Conservation (phyloP, 2,113 vertebrate genomes). For the Caranx ignobilis region DNA sequence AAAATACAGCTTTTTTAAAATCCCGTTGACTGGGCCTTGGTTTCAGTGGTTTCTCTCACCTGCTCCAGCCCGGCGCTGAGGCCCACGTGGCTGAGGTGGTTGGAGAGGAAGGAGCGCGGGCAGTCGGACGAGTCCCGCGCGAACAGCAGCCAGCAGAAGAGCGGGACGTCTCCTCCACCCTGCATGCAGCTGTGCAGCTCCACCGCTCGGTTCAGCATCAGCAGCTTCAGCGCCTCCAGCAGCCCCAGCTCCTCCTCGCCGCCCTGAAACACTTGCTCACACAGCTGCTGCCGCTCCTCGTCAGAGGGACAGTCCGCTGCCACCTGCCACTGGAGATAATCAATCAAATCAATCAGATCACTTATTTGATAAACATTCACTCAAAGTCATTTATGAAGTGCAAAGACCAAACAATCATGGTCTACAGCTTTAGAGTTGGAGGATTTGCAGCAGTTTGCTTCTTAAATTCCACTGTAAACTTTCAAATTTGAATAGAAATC, state of each 20-base stretch:
- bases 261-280: constrained; percentile 89
- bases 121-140: constrained; percentile 93
- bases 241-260: constrained; percentile 92
- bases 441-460: background rate
- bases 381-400: background rate
- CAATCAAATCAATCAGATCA: background rate
- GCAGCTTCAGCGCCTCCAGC: constrained; percentile 94
- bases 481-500: background rate
- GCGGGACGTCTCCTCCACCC: constrained; percentile 89
- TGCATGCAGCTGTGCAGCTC: constrained; percentile 88
- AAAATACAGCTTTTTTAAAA: background rate
- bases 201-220: constrained; percentile 92
- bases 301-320: constrained; percentile 61
- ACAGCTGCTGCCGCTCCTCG: constrained; percentile 85
- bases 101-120: constrained; percentile 90
- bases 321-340: constrained; percentile 73
- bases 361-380: background rate
- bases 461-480: too few relatives aligned
- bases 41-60: constrained; percentile 76
- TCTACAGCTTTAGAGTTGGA: background rate
- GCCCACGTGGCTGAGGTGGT: constrained; percentile 95
- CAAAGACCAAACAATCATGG: background rate
- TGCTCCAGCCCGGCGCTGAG: constrained; percentile 95
- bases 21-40: background rate
- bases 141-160: constrained; percentile 97